Conservation (phyloP, 1,140 invertebrate species). For the Drosophila murphyi region DNA sequence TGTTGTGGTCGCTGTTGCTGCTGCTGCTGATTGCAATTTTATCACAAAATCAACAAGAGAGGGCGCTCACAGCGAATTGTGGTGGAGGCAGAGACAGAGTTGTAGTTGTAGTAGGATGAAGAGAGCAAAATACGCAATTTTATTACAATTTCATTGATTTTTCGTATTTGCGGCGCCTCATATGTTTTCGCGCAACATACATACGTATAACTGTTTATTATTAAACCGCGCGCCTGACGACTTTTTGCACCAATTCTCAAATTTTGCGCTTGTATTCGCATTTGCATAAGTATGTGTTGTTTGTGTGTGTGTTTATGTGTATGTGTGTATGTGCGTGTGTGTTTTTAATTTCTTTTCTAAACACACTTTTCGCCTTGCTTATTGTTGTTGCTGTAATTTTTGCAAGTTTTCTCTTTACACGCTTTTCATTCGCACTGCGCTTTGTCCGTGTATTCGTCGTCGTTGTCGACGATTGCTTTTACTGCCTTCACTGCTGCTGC, state of each 20-base stretch:
- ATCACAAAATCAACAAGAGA: slow-evolving; percentile 80
- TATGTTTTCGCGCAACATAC: slow-evolving; percentile 70
- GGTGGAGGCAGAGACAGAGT: slow-evolving; percentile 43
- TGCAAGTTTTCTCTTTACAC: slow-evolving; percentile 79
- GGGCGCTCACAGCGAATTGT: slow-evolving; percentile 34
- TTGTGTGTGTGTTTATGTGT: slow-evolving; percentile 31
- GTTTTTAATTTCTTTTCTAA: slow-evolving; percentile 83
- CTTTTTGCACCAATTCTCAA: slow-evolving; percentile 76
- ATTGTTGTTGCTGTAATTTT: slow-evolving; percentile 76
- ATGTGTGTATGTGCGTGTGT: slow-evolving; percentile 59
- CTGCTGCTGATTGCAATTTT: slow-evolving; percentile 77
- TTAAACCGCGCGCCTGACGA: slow-evolving; percentile 76
- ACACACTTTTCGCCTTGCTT: slow-evolving; percentile 73
- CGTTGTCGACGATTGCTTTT: slow-evolving; percentile 70
- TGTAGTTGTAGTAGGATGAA: slow-evolving; percentile 36
- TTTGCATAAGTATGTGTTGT: slow-evolving; percentile 44
- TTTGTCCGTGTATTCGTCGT: slow-evolving; percentile 71
- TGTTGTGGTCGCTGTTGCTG: slow-evolving; percentile 56
- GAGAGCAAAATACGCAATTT: slow-evolving; percentile 75
- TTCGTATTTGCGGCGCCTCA: slow-evolving; percentile 77
- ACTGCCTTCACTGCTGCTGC: slow-evolving; percentile 69
- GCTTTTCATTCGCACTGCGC: slow-evolving; percentile 70
- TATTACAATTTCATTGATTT: slow-evolving; percentile 83
- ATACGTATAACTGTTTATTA: slow-evolving; percentile 81
- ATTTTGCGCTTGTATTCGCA: slow-evolving; percentile 52